Base-by-base conservation (phyloP, 2,888 invertebrate genomes). In the Cryptocephalus moraei region DNA sequence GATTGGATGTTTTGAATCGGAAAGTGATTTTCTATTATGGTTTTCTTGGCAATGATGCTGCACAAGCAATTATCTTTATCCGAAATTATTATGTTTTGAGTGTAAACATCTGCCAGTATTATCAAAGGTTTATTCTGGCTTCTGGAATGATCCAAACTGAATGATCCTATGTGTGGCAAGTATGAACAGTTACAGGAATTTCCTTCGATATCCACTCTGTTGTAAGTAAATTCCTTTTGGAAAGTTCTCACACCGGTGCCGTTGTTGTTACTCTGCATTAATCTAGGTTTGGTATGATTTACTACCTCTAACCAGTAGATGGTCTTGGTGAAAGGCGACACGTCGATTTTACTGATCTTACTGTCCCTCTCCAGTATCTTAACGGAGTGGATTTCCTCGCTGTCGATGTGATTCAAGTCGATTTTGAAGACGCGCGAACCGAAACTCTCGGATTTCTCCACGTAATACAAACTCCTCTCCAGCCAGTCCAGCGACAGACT, bases 401-500 rank as follows among this genome's bases (percentile, higher is more conserved):
- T 74, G 42, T 78, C 77, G 11, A 74, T 71, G n/a, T 73, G 70
- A 50, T 80, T 82, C 14, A 89, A 66, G 62, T 86, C 81, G 4
- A 87, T 71, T 52, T 80, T 77, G 60, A 82, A 80, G 31, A 85
- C 73, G 0, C 77, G 76, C 48, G 76, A 76, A 54, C 75, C 73
- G 38, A 58, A 61, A n/a, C 71, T 66, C 11, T 55, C 50, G 4
- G 55, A 52, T 22, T 48, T 53, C 67, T 90, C 90, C 0, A 84
- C 77, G 82, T 90, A 91, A 66, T 89, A 94, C 8, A 94, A 72
- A 41, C 82, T 81, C 43, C 91, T 77, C 43, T 86, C 81, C 39
- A 94, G 79, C 94, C 94, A 95, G 69, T 95, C 93, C 1, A 91
- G 75, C 1, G 86, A 81, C 31, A 94, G 69, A 49, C 86, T 82